Base-by-base conservation (phyloP, 2,113 vertebrate species). In the Hippocampus abdominalis region DNA sequence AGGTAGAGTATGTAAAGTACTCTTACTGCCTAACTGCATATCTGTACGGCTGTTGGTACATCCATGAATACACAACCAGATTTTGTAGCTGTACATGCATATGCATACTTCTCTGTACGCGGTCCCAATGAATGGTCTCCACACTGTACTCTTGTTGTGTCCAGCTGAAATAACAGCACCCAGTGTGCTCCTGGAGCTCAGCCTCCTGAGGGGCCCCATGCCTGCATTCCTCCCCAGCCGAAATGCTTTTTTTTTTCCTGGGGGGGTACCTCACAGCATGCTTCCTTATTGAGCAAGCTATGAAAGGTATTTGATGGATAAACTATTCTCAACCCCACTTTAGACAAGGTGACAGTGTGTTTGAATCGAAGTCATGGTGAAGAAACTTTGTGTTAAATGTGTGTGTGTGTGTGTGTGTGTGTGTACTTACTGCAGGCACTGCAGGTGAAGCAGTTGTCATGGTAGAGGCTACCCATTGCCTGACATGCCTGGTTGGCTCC, bases 401-500 rank as follows among this genome's bases (percentile, higher is more conserved):
- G 29, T 29, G 29, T 29, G 53, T 27, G 56, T 57, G 46, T 15
- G 46, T 15, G 54, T 56, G 56, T 6, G 13, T 36, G 73, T 69
- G 12, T 75, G 42, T 69, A 95, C 97, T 97, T 90, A 98, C 96
- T 96, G 85, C 97, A 98, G 68, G 97, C 94, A 0, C 95, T 95
- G 6, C 97, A 98, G 91, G 94, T 97, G 90, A 98, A 98, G 87
- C 97, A 98, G 79, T 90, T 83, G 0, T 98, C 95, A 0, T 98
- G 97, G 90, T 98, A 98, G 69, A 98, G 94, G 89, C 92, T 96
- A 0, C 97, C 97, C 96, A 98, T 98, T 42, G 97, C 97, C 81
- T 98, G 97, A 81, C 97, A 98, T 63, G 97, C 97, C 86, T 96
- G 95, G 84, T 87, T 93, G 11, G 95, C 94, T 84, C 97, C 96